Evolutionary conservation across 2,113 vertebrate species (phyloP).

Genomic region (Forbesichthys agassizii): DNA sequence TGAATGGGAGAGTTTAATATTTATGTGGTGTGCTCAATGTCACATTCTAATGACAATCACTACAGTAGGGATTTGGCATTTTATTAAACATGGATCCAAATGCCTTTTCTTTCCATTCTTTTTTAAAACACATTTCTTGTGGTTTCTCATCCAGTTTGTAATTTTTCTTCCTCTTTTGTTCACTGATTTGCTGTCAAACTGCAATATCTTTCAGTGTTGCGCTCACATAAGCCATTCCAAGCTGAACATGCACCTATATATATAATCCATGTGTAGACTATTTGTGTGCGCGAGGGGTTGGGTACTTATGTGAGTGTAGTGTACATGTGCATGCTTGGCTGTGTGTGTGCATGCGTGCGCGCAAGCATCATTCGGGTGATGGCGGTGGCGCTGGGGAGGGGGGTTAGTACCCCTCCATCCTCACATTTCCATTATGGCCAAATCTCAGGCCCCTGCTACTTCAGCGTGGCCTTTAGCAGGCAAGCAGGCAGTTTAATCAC

Average conservation of each 20-base stretch:
- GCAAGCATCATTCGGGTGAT: slow-evolving; percentile 30
- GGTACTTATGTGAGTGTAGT: background rate
- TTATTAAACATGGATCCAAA: background rate
- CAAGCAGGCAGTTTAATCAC: slow-evolving; percentile 80
- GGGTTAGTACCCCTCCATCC: slow-evolving; percentile 63
- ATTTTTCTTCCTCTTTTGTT: slow-evolving; percentile 8
- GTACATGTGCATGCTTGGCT: background rate
- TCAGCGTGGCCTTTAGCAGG: slow-evolving; percentile 72
- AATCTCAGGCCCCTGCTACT: slow-evolving; percentile 72
- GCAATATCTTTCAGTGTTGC: slow-evolving; percentile 26
- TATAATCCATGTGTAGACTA: slow-evolving; percentile 36
- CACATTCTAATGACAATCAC: slow-evolving; percentile 32
- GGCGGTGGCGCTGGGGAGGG: background rate
- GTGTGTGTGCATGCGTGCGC: background rate
- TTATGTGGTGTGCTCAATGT: slow-evolving; percentile 47
- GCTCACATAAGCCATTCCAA: slow-evolving; percentile 34
- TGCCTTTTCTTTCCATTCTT: slow-evolving; percentile 10
- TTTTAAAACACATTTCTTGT: background rate
- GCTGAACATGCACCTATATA: slow-evolving; percentile 38
- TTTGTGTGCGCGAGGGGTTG: slow-evolving; percentile 18
- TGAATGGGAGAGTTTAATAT: slow-evolving; percentile 64
- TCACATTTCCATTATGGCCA: slow-evolving; percentile 80
- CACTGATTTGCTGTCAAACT: slow-evolving; percentile 21
- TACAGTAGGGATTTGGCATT: slow-evolving; percentile 7
- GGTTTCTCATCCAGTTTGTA: background rate